These are phyloP conservation scores for Otolemur garnettii DNA, from an alignment of 2,113 vertebrate species.

Conservation along the genomic window DNA sequence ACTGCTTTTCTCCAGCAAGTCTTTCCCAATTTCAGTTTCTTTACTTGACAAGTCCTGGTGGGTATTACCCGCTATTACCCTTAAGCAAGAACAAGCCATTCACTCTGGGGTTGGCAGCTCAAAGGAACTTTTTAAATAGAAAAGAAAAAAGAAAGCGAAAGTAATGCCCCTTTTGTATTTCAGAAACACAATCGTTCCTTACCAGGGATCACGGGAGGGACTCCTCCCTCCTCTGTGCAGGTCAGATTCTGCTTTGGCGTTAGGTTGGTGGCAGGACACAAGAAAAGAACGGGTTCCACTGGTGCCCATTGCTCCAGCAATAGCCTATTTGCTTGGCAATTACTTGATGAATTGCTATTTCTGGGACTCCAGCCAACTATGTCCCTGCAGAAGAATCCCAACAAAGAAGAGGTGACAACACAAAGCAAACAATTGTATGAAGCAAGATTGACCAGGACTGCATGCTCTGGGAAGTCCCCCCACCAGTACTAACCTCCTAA, in stretches of 20 bases:
- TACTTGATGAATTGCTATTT: slow-evolving; percentile 77
- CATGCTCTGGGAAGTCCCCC: not conserved
- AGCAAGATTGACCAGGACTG: not conserved
- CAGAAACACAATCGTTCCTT: slow-evolving; percentile 68
- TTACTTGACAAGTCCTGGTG: not conserved
- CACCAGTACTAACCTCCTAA: not conserved
- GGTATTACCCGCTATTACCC: not conserved
- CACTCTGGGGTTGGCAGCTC: not conserved
- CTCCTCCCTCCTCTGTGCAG: slow-evolving; percentile 63
- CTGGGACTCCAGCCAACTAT: slow-evolving; percentile 74
- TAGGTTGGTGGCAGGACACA: slow-evolving; percentile 42
- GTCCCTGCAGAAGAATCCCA: slow-evolving; percentile 70
- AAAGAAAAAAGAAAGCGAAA: not conserved
- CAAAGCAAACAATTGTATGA: not conserved
- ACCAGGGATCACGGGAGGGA: slow-evolving; percentile 54
- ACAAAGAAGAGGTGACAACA: slow-evolving; percentile 17
- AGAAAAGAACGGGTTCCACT: not conserved
- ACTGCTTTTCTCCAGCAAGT: not conserved
- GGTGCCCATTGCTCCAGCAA: not conserved
- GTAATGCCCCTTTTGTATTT: slow-evolving; percentile 35
- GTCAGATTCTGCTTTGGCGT: slow-evolving; percentile 65
- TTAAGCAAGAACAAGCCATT: not conserved
- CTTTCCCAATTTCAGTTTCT: not conserved
- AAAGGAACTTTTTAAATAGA: not conserved
- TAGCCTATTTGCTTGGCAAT: slow-evolving; percentile 59